Percentiles rank a stretch among this genome's conserved stretches.
Evolutionary conservation across 2,113 vertebrate species (phyloP).

Genomic region (Istiophorus platypterus): DNA sequence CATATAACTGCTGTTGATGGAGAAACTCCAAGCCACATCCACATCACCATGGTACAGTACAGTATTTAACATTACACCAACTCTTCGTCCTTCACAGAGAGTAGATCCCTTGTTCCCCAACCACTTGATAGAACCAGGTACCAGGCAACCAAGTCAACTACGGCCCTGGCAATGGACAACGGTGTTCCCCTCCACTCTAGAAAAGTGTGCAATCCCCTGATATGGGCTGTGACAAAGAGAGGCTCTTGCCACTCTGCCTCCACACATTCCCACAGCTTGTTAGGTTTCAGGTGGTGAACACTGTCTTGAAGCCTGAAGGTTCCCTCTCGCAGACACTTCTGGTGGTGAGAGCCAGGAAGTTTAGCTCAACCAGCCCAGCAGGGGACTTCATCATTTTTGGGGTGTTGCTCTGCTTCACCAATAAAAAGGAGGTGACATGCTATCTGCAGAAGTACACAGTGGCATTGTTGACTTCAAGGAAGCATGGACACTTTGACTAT

Average conservation of each 20-base stretch:
- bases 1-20: background rate
- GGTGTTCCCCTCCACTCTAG: background rate
- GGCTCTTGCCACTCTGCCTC: slow-evolving; percentile 11
- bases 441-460: background rate
- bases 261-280: slow-evolving; percentile 26
- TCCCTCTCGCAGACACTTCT: slow-evolving; percentile 9
- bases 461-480: background rate
- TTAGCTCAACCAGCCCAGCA: slow-evolving; percentile 12
- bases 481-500: background rate
- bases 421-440: background rate
- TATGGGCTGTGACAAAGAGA: slow-evolving; percentile 26
- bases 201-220: slow-evolving; percentile 36
- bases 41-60: background rate
- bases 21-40: background rate
- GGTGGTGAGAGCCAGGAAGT: slow-evolving; percentile 9
- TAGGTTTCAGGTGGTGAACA: slow-evolving; percentile 35
- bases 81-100: slow-evolving; percentile 2
- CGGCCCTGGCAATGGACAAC: background rate
- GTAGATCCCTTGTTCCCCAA: slow-evolving; percentile 12
- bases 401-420: background rate
- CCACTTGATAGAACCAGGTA: slow-evolving; percentile 28
- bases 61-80: background rate
- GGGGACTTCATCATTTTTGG: background rate
- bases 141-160: background rate
- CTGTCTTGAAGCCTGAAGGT: background rate